Base-by-base conservation (phyloP, 2,113 vertebrate species). In the Synchiropus splendidus region DNA sequence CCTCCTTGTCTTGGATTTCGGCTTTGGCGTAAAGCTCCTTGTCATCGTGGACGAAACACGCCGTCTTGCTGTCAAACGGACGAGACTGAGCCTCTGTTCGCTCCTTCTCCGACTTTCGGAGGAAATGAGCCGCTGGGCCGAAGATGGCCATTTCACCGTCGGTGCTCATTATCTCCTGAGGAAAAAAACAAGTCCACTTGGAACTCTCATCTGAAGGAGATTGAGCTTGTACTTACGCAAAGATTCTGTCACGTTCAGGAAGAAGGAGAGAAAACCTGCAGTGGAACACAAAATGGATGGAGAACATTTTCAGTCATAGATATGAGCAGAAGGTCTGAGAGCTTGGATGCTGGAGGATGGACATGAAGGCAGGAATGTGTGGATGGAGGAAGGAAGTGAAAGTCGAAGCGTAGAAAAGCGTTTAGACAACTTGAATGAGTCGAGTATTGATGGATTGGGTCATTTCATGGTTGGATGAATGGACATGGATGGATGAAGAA, bases 51-150 rank as follows among this genome's bases (percentile, higher is more conserved):
- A 87, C 85, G 16, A 83, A 93, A 63, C 86, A 89, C 4, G 82
- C 80, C 4, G 82, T 88, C 56, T 83, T 92, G 70, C 85, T 75
- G 12, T 90, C 89, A 17, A 89, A 90, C 0, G 81, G 84, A 18
- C 83, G 10, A 52, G 85, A 80, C 67, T 91, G 89, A 2, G 85
- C 85, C 51, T 75, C 72, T 1, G 16, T 83, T 36, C 87, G 64
- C 59, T 90, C 88, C 57, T 75, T 81, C 53, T 90, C 88, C 0
- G 89, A 74, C 52, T 86, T 91, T 2, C 83, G 80, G 16, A 92
- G 84, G 72, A 73, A 90, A 0, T 74, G 74, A 0, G 85, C 86
- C 0, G 88, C 89, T 2, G 61, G 66, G 31, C 89, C 88, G 9
- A 85, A 90, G 31, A 80, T 31, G 11, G 85, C 66, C 87, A 90